Conservation (phyloP, 2,797 vertebrate species). For the Sparus aurata region DNA sequence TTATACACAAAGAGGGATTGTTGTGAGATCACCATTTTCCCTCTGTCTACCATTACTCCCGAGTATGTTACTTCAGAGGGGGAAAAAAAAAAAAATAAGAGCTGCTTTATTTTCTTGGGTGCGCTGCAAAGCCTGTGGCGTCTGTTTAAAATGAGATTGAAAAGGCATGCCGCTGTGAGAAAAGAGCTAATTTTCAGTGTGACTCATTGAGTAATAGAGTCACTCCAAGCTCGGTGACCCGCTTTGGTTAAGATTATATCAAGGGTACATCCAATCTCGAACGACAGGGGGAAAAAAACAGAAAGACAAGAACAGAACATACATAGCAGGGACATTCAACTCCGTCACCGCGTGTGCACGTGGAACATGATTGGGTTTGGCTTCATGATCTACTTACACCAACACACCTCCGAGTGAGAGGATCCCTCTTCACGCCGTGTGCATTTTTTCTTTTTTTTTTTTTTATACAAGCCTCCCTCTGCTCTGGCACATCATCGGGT, state of each 20-base stretch:
- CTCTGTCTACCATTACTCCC: slow-evolving; percentile 55
- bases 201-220: slow-evolving; percentile 59
- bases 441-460: slow-evolving; percentile 55
- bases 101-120: slow-evolving; percentile 58
- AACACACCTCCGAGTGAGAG: slow-evolving; percentile 65
- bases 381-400: slow-evolving; percentile 64
- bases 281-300: slow-evolving; percentile 46
- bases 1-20: slow-evolving; percentile 62
- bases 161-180: slow-evolving; percentile 41
- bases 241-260: slow-evolving; percentile 61
- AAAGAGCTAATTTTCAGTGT: slow-evolving; percentile 62
- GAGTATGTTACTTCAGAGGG: slow-evolving; percentile 51
- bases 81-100: slow-evolving; percentile 46
- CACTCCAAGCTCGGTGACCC: slow-evolving; percentile 67
- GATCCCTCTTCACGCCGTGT: slow-evolving; percentile 49
- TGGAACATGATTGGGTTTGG: slow-evolving; percentile 47
- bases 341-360: slow-evolving; percentile 31
- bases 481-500: slow-evolving; percentile 69
- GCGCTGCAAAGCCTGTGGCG: slow-evolving; percentile 60
- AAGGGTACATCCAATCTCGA: slow-evolving; percentile 59
- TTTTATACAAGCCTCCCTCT: slow-evolving; percentile 56
- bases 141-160: slow-evolving; percentile 70
- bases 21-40: slow-evolving; percentile 68
- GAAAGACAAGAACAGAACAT: slow-evolving; percentile 41
- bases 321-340: slow-evolving; percentile 41